phyloP scores from a whole-genome alignment of 92 coral and sea anemone genomes.

The Actinostola sp. region DNA sequence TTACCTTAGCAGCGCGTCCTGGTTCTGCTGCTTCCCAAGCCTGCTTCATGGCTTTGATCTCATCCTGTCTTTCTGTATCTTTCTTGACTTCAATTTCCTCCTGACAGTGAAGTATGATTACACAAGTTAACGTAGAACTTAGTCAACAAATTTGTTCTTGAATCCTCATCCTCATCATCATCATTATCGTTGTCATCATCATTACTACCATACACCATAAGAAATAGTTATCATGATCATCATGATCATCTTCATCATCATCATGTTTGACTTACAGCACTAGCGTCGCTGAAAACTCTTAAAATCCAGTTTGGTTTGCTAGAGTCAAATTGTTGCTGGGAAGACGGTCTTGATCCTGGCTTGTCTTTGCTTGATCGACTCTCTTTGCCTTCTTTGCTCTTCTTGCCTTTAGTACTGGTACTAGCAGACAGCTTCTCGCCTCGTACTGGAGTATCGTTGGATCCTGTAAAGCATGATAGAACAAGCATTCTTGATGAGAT shows the following conservation, averaged over 20 bases:
- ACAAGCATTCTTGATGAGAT: too few species aligned
- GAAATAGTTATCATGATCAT: background rate
- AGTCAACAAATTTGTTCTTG: too few species aligned
- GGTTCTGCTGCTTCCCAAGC: slow-evolving; percentile 99
- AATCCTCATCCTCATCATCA: background rate
- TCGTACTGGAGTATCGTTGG: slow-evolving; percentile 70
- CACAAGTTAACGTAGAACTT: background rate
- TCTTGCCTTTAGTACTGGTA: slow-evolving; percentile 86
- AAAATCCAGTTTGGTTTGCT: slow-evolving; percentile 98
- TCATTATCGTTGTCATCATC: background rate
- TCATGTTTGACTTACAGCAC: slow-evolving; percentile 65
- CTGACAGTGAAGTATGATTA: too few species aligned
- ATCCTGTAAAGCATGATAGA: slow-evolving; percentile 42
- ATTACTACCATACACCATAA: background rate
- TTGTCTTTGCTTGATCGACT: slow-evolving; percentile 90
- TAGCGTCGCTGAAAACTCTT: slow-evolving; percentile 87
- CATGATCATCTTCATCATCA: slow-evolving; percentile 6
- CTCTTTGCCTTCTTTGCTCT: slow-evolving; percentile 89
- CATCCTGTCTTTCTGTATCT: slow-evolving; percentile 98
- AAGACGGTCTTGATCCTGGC: slow-evolving; percentile 91
- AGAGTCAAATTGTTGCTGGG: slow-evolving; percentile 94
- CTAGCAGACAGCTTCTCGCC: slow-evolving; percentile 88
- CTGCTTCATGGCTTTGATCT: slow-evolving; percentile 92
- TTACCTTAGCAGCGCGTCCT: slow-evolving; percentile 94
- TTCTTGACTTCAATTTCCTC: slow-evolving; percentile 92